These are phyloP conservation scores for Cairina moschata DNA, from an alignment of 2,113 vertebrate genomes.

Conservation along the genomic window DNA sequence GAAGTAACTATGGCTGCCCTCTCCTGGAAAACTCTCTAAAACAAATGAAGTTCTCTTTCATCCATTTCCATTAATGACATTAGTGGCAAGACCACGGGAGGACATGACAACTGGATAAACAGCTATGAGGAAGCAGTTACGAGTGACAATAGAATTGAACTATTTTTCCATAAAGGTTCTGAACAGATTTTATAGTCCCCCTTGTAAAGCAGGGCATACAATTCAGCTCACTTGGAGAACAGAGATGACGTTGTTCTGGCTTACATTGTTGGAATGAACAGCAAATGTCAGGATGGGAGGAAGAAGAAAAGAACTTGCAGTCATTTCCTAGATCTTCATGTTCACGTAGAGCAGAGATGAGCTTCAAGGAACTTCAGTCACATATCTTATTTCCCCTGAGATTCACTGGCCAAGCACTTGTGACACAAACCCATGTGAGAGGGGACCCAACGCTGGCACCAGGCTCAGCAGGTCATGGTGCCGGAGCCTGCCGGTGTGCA, in stretches of 20 bases:
- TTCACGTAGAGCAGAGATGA: background rate
- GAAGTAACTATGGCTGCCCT: conserved; percentile 63
- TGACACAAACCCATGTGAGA: rapidly evolving
- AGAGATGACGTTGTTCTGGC: background rate
- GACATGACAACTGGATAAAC: background rate
- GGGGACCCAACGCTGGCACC: background rate
- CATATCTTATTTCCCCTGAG: background rate
- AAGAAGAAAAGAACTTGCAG: background rate
- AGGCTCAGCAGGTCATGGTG: background rate
- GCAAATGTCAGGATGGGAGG: background rate
- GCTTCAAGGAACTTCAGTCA: background rate
- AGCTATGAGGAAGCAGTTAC: background rate
- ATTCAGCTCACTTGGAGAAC: background rate
- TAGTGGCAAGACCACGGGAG: conserved; percentile 3
- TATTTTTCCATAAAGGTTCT: background rate
- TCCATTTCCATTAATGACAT: conserved; percentile 20
- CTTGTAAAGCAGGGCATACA: background rate
- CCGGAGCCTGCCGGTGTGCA: background rate
- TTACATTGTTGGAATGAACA: background rate
- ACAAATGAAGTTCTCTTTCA: conserved; percentile 37
- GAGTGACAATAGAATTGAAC: rapidly evolving
- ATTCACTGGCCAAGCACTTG: background rate
- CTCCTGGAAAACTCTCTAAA: conserved; percentile 48
- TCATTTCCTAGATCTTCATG: background rate
- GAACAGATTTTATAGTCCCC: background rate